Conservation (phyloP, 2,888 invertebrate genomes). For the Cerceris rybyensis region DNA sequence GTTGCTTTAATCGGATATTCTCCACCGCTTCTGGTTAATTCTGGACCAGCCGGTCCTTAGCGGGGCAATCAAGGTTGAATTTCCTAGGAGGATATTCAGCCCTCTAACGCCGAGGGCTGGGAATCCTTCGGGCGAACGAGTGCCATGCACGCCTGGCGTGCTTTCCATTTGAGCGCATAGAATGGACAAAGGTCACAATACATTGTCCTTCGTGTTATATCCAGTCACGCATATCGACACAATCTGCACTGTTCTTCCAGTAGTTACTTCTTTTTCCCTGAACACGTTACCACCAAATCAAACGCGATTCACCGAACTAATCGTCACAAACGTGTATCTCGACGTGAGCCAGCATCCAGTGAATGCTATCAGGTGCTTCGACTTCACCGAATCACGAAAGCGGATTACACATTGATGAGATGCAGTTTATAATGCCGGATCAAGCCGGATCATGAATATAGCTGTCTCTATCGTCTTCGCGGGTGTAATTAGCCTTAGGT, state of each 20-base stretch:
- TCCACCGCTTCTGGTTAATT: constrained; percentile 35
- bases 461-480: not conserved
- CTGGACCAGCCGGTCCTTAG: constrained; percentile 18
- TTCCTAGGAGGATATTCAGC: constrained; percentile 42
- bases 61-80: constrained; percentile 38
- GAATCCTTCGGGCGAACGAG: constrained; percentile 28
- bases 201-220: constrained; percentile 2
- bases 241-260: not conserved
- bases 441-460: not conserved
- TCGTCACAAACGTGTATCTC: no score
- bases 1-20: constrained; percentile 17
- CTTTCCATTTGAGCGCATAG: constrained; percentile 32
- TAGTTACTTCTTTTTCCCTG: no score
- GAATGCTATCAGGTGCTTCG: no score
- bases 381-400: not conserved
- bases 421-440: not conserved
- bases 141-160: constrained; percentile 25
- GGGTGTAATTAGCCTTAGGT: not conserved
- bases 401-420: not conserved
- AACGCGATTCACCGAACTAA: no score
- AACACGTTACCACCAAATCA: no score
- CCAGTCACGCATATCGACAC: not conserved
- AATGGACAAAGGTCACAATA: constrained; percentile 22
- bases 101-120: constrained; percentile 16
- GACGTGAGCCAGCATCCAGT: no score